These are phyloP conservation scores for Lasius platythorax DNA, from an alignment of 2,888 invertebrate species.

Conservation along the genomic window DNA sequence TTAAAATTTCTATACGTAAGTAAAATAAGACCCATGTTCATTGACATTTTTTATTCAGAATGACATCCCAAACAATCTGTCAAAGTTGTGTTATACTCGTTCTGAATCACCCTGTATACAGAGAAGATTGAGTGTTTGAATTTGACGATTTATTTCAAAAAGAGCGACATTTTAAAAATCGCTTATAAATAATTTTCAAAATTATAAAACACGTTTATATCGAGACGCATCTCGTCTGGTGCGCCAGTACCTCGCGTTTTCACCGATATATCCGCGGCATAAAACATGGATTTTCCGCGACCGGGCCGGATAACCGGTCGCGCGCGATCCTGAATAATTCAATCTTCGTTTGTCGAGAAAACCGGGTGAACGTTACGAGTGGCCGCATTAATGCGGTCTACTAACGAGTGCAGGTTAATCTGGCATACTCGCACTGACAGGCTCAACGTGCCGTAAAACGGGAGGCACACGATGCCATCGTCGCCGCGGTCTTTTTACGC, in stretches of 20 bases:
- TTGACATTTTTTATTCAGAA: too few species aligned
- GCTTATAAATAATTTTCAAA: not conserved
- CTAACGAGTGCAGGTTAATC: constrained; percentile 72
- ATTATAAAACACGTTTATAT: not conserved
- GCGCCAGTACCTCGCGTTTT: not conserved
- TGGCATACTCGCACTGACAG: constrained; percentile 65
- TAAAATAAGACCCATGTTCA: too few species aligned
- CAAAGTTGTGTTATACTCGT: too few species aligned
- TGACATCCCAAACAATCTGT: too few species aligned
- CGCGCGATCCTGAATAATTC: constrained; percentile 71
- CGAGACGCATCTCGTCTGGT: not conserved
- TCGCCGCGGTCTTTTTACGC: constrained; percentile 54
- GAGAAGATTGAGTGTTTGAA: not conserved
- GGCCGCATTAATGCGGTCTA: constrained; percentile 64
- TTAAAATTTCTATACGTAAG: too few species aligned
- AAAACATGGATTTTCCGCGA: constrained; percentile 66
- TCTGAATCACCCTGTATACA: too few species aligned
- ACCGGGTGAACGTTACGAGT: constrained; percentile 53
- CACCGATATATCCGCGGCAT: not conserved
- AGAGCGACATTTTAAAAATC: not conserved
- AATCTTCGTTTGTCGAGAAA: constrained; percentile 65
- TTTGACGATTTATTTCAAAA: not conserved
- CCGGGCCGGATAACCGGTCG: constrained; percentile 29
- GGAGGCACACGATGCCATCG: constrained; percentile 70
- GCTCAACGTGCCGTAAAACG: constrained; percentile 70